These are phyloP conservation scores for Meloidogyne chitwoodi DNA, from an alignment of 1,140 invertebrate species.

Conservation along the genomic window DNA sequence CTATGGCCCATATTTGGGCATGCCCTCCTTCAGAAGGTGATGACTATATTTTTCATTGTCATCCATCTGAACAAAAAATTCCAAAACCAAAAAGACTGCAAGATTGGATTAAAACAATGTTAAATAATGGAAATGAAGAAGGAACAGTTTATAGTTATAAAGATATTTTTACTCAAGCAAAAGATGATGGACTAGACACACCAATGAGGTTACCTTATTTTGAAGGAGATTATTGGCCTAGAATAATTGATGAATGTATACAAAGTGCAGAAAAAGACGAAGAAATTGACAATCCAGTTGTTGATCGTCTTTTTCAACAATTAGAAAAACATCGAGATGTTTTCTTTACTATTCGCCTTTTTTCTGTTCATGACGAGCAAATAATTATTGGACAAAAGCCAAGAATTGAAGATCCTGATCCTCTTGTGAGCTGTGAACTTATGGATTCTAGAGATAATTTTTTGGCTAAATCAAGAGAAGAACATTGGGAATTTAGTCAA, in stretches of 20 bases:
- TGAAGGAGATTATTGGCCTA: constrained; percentile 96
- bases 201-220: constrained; percentile 98
- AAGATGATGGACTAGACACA: constrained; percentile 89
- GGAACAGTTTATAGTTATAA: constrained; percentile 97
- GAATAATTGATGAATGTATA: constrained; percentile 96
- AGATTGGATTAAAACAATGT: constrained; percentile 99
- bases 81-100: constrained; percentile 97
- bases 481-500: constrained; percentile 95
- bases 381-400: constrained; percentile 59
- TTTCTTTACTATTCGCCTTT: constrained; percentile 92
- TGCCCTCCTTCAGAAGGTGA: constrained; percentile 99
- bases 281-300: constrained; percentile 87
- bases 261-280: constrained; percentile 84
- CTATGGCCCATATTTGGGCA: constrained; percentile 99
- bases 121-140: constrained; percentile 97
- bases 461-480: constrained; percentile 92
- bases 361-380: constrained; percentile 72
- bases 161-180: constrained; percentile 68
- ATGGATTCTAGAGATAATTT: constrained; percentile 99
- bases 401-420: constrained; percentile 78
- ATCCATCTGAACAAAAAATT: constrained; percentile 97
- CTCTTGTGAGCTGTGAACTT: constrained; percentile 86
- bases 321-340: constrained; percentile 98
- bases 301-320: constrained; percentile 90
- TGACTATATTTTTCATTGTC: constrained; percentile 99